Percentiles rank a stretch among this genome's conserved stretches.
These are phyloP conservation scores for Pelecanus crispus DNA, from an alignment of 2,113 vertebrate species.

Conservation along the genomic window DNA sequence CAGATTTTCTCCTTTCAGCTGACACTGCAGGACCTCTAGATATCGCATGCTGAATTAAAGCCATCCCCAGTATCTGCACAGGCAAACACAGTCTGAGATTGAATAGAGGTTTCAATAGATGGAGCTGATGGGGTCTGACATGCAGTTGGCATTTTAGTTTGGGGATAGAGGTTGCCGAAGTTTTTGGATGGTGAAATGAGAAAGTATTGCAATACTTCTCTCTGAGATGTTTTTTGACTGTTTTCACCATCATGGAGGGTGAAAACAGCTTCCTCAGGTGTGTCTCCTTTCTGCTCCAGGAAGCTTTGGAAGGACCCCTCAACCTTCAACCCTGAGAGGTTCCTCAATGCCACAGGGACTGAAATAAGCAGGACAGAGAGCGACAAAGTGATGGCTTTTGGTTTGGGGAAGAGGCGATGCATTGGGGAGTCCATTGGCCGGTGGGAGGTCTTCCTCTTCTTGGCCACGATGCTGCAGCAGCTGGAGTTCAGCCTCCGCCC, in stretches of 20 bases:
- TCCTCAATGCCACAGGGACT: slow-evolving; percentile 69
- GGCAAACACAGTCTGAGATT: background rate
- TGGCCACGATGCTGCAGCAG: slow-evolving; percentile 84
- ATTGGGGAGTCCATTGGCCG: slow-evolving; percentile 85
- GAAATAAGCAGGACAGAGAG: slow-evolving; percentile 70
- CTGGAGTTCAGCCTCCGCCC: slow-evolving; percentile 73
- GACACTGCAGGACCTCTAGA: background rate
- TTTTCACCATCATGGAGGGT: fast-evolving
- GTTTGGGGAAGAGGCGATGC: slow-evolving; percentile 88
- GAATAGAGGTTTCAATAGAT: background rate
- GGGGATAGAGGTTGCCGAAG: background rate
- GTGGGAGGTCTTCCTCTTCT: slow-evolving; percentile 87
- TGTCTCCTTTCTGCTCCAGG: slow-evolving; percentile 56
- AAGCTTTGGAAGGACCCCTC: slow-evolving; percentile 86
- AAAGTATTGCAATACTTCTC: background rate
- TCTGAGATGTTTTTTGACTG: background rate
- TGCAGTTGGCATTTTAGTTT: fast-evolving
- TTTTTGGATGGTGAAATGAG: background rate
- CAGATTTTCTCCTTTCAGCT: background rate
- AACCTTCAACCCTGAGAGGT: slow-evolving; percentile 83
- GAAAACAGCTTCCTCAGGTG: background rate
- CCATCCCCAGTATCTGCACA: background rate
- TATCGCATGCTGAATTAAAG: background rate
- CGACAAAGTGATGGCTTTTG: slow-evolving; percentile 84
- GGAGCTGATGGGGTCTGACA: background rate